Evolutionary conservation across 2,888 invertebrate genomes (phyloP), one percentile per base, ranked within the genome.

Genomic region (Cerastis leucographa): DNA sequence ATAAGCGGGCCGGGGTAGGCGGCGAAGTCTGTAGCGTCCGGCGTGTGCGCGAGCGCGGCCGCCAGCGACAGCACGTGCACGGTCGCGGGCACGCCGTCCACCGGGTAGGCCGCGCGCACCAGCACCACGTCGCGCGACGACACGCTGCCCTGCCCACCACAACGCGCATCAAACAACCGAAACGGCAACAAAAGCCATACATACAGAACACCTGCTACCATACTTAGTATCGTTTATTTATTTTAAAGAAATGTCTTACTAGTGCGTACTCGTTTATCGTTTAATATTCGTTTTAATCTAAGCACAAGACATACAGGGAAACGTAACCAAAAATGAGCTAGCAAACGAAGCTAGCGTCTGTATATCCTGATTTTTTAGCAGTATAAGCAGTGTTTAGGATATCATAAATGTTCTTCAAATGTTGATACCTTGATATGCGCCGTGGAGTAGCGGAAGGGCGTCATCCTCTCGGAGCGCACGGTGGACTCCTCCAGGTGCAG

Each of bases 361-460:
- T 29, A 3, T 67, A 8, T 2, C 14, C 29, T 14, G 22, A 29
- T n/a, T 7, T 22, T 7, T 17, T 22, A 17, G 22, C n/a, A 4
- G 22, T 14, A 7, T 42, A 11, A n/a, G n/a, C n/a, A n/a, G n/a
- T n/a, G n/a, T n/a, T 51, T 68, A 5, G 22, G 22, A 35, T 2
- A 35, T 35, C 35, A 35, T 35, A 3, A 35, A 35, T 35, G 35
- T 3, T 35, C 35, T 35, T 35, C 35, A 35, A 35, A 35, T 35
- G 35, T 35, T 35, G 35, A 35, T 35, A 97, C 97, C 95, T 97
- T 97, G 74, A 98, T 95, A 92, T 99, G 99, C n/a, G 99, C 98
- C 51, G 98, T 98, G 69, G 98, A 97, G 96, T 98, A 99, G 93
- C 98, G 98, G 83, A 97, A 97, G 35, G 99, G 99, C 9, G 99